phyloP scores from a whole-genome alignment of 2,113 vertebrate genomes.

The Glaucomys volans region DNA sequence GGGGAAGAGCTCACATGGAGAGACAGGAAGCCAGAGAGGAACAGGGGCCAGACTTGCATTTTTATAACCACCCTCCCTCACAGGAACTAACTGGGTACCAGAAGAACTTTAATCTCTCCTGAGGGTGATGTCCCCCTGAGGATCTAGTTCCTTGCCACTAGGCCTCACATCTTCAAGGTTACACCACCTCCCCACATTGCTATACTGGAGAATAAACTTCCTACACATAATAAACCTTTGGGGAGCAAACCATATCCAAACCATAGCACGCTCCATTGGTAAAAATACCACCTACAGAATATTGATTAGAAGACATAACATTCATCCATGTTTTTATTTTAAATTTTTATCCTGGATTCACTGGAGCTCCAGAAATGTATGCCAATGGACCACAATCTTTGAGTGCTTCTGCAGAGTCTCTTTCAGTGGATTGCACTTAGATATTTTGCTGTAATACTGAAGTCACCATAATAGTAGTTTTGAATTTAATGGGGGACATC shows the following conservation, averaged over 20 bases:
- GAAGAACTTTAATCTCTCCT: background rate
- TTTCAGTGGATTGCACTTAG: background rate
- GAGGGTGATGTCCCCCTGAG: background rate
- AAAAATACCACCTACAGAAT: background rate
- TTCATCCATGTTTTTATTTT: background rate
- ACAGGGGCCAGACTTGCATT: background rate
- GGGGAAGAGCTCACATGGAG: background rate
- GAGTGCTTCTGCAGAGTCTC: background rate
- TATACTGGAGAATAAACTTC: background rate
- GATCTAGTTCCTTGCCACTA: background rate
- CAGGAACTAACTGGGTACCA: background rate
- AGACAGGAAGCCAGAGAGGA: background rate
- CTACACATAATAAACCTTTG: background rate
- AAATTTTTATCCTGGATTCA: background rate
- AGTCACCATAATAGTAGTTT: background rate
- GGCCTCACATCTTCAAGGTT: background rate
- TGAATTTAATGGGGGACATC: background rate
- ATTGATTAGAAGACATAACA: background rate
- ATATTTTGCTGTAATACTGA: background rate
- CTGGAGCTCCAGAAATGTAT: background rate
- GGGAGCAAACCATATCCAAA: background rate
- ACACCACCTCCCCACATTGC: background rate
- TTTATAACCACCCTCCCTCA: background rate
- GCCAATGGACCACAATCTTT: background rate
- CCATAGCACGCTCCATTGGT: background rate